A percentile compares a stretch with the other conserved stretches of the same genome.
These are phyloP conservation scores for Nomada flava DNA, from an alignment of 2,888 invertebrate species.

Conservation along the genomic window DNA sequence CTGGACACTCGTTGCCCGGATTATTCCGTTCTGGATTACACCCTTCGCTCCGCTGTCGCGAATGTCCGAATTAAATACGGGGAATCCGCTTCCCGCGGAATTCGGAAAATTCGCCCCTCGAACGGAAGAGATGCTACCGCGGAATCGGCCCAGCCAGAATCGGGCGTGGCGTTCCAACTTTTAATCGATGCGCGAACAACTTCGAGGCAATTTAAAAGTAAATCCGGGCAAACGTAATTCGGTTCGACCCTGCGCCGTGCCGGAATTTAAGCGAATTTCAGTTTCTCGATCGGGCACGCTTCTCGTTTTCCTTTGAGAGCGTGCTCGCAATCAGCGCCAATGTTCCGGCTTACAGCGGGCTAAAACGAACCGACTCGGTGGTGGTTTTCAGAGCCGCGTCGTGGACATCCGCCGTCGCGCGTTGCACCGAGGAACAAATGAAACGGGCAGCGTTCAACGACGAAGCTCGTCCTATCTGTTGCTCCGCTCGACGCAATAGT, in stretches of 20 bases:
- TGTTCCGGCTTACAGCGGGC: not conserved
- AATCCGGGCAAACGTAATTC: not conserved
- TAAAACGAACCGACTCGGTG: not conserved
- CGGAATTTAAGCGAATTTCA: not conserved
- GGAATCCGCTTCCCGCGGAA: constrained; percentile 7
- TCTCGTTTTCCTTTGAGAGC: not conserved
- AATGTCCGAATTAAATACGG: constrained; percentile 21
- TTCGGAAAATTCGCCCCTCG: not conserved
- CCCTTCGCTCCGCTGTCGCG: no score
- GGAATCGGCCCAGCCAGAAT: not conserved
- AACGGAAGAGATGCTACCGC: not conserved
- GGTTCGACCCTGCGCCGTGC: not conserved
- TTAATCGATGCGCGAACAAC: not conserved
- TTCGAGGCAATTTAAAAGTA: not conserved
- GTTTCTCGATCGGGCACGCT: not conserved
- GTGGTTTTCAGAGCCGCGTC: no score
- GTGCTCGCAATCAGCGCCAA: not conserved
- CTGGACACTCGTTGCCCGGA: constrained; percentile 31
- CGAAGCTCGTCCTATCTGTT: not conserved
- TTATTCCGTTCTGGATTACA: constrained; percentile 12
- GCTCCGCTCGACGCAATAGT: constrained; percentile 9
- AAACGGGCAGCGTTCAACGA: no score
- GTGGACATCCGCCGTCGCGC: no score
- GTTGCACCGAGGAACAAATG: no score
- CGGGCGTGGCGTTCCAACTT: not conserved